phyloP scores from a whole-genome alignment of 2,113 vertebrate species.

The Pelvicachromis taeniatus region DNA sequence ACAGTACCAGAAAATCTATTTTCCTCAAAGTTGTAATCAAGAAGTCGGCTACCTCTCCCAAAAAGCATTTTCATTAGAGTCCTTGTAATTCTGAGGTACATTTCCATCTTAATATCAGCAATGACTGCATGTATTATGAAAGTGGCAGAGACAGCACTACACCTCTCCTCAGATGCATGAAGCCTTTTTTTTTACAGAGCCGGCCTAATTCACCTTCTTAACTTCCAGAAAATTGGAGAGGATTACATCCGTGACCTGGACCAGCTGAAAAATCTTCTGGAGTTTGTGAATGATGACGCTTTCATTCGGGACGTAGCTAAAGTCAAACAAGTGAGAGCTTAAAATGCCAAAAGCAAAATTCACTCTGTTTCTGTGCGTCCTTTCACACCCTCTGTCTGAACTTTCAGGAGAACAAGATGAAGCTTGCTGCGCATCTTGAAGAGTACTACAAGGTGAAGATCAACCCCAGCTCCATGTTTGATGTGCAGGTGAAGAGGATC shows the following conservation, averaged over 20 bases:
- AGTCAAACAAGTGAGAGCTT: slow-evolving; percentile 82
- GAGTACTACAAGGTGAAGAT: slow-evolving; percentile 86
- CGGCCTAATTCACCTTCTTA: neutral
- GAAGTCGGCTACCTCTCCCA: neutral
- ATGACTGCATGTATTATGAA: no score
- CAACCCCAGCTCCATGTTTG: slow-evolving; percentile 88
- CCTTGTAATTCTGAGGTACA: no score
- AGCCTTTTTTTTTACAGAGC: neutral
- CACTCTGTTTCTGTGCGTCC: accelerated
- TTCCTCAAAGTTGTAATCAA: neutral
- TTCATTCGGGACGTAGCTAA: slow-evolving; percentile 86
- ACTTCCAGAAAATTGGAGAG: slow-evolving; percentile 83
- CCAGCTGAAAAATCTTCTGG: slow-evolving; percentile 79
- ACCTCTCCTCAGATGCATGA: neutral
- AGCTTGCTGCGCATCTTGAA: slow-evolving; percentile 81
- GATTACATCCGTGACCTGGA: slow-evolving; percentile 84
- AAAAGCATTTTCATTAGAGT: neutral
- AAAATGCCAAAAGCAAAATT: accelerated
- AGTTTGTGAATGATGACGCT: slow-evolving; percentile 79
- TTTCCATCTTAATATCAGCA: no score
- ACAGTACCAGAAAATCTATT: no score
- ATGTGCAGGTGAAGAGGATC: slow-evolving; percentile 89
- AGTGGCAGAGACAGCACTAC: no score
- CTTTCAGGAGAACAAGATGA: slow-evolving; percentile 87
- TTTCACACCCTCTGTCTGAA: neutral